Evolutionary conservation across 1,140 invertebrate species (phyloP).

Genomic region (Batillaria attramentaria): DNA sequence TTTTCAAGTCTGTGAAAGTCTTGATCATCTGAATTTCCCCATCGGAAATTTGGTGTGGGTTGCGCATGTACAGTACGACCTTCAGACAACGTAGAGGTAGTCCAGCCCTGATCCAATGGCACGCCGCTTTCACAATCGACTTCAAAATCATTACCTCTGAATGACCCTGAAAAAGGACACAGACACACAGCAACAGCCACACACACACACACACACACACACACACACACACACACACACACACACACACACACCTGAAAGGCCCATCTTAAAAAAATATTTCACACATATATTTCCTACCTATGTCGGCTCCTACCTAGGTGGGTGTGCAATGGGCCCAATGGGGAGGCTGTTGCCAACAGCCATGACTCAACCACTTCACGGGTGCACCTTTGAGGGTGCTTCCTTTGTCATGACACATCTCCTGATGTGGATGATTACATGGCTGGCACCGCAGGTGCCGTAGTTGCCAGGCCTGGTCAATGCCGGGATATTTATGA

Average conservation of each 20-base stretch:
- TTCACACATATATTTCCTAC: neutral
- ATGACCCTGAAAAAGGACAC: constrained; percentile 37
- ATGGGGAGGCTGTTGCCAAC: no score
- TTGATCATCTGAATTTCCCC: neutral
- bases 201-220: constrained; percentile 23
- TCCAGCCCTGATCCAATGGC: constrained; percentile 64
- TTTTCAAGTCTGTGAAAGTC: neutral
- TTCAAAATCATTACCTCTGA: constrained; percentile 44
- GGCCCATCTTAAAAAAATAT: neutral
- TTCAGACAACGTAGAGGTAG: constrained; percentile 42
- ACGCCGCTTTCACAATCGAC: neutral
- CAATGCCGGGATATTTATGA: no score
- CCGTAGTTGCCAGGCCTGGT: no score
- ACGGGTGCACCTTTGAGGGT: no score
- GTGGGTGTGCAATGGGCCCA: no score
- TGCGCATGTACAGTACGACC: neutral
- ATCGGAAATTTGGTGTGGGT: neutral
- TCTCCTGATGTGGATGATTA: no score
- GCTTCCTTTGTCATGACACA: no score
- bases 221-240: constrained; percentile 17
- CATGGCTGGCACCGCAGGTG: no score
- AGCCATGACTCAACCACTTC: no score
- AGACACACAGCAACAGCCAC: constrained; percentile 15
- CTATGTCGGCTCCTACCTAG: no score
- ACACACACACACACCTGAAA: neutral